Percentiles rank a stretch among this genome's conserved stretches.
These are phyloP conservation scores for Chrysocyon brachyurus DNA, from an alignment of 2,797 vertebrate genomes.

Conservation along the genomic window DNA sequence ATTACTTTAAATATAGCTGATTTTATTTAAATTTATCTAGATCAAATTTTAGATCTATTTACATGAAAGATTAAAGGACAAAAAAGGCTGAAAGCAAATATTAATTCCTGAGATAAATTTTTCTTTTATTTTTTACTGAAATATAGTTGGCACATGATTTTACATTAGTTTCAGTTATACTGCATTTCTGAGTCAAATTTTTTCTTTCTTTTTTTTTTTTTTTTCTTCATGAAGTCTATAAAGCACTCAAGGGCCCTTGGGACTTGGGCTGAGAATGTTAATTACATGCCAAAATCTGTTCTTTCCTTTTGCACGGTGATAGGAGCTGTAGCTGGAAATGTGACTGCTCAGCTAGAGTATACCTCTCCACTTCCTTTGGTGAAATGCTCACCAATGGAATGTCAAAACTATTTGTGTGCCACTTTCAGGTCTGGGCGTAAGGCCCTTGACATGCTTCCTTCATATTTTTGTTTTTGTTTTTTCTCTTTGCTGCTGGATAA, in stretches of 20 bases:
- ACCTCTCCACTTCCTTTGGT: too few relatives aligned
- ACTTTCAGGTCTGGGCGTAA: neutral
- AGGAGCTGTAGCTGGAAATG: neutral
- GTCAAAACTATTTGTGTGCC: neutral
- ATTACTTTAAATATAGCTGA: neutral
- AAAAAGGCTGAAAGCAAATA: neutral
- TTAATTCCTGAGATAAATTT: neutral
- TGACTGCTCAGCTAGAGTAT: neutral
- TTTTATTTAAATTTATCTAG: slow-evolving; percentile 45
- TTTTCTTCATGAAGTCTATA: neutral
- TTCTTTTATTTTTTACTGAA: neutral
- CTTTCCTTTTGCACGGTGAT: neutral
- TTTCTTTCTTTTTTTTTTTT: neutral
- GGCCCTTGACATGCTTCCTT: neutral
- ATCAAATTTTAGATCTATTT: neutral
- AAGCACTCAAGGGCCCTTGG: neutral
- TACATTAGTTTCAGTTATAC: neutral
- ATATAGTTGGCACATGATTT: neutral
- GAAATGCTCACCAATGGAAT: neutral
- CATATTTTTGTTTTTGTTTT: neutral
- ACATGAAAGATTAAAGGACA: neutral
- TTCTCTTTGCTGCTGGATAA: neutral
- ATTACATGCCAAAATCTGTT: neutral
- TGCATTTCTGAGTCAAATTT: neutral
- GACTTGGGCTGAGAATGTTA: neutral